Evolutionary conservation across 2,797 vertebrate genomes (phyloP).

Genomic region (Danio kyathit): DNA sequence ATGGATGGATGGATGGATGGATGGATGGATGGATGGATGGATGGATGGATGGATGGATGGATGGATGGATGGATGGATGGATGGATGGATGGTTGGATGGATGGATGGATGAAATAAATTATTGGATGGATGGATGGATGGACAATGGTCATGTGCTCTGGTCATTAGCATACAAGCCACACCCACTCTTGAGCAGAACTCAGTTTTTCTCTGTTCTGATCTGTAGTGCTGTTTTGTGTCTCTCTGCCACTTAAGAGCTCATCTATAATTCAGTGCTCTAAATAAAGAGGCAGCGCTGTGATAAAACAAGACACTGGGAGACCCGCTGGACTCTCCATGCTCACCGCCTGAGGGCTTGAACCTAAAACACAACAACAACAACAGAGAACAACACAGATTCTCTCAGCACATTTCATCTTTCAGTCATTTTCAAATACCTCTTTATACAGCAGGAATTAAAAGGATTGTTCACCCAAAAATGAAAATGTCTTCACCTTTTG

Average conservation of each 20-base stretch:
- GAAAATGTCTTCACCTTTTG: too few relatives aligned
- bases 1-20: not conserved
- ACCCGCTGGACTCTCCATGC: slow-evolving; percentile 45
- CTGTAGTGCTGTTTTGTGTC: slow-evolving; percentile 43
- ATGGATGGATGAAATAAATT: not conserved
- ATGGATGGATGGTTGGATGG: not conserved
- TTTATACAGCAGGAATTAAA: too few relatives aligned
- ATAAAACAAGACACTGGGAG: slow-evolving; percentile 49
- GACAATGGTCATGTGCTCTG: not conserved
- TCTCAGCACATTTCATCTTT: not conserved
- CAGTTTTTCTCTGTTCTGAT: slow-evolving; percentile 33
- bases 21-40: not conserved
- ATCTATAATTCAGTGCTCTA: slow-evolving; percentile 73
- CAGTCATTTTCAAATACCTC: not conserved
- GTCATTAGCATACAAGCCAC: not conserved
- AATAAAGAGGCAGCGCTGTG: slow-evolving; percentile 70
- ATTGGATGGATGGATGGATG: not conserved
- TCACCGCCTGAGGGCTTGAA: slow-evolving; percentile 55
- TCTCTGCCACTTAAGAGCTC: slow-evolving; percentile 63
- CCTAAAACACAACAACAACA: slow-evolving; percentile 17
- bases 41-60: not conserved
- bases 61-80: not conserved
- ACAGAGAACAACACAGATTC: not conserved
- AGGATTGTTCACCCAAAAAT: too few relatives aligned
- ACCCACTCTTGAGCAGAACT: slow-evolving; percentile 55